Evolutionary conservation across 2,797 vertebrate species (phyloP).

Genomic region (Xenentodon cancila): DNA sequence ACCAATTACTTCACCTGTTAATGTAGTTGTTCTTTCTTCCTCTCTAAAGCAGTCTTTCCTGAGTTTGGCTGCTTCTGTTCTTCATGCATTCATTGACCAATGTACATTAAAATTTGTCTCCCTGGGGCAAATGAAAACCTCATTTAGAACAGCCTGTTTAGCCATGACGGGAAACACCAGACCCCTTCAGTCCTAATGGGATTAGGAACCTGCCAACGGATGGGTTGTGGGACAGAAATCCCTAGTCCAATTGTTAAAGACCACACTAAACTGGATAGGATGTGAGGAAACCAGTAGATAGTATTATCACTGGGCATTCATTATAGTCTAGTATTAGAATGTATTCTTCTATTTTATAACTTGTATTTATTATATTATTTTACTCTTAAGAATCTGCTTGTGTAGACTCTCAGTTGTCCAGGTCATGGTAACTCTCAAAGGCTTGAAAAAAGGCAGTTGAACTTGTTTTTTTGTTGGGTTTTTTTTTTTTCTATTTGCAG

Average conservation of each 20-base stretch:
- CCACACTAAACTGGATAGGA: slow-evolving; percentile 46
- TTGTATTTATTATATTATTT: no score
- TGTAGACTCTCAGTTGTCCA: no score
- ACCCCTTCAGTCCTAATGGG: slow-evolving; percentile 78
- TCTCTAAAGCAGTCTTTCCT: slow-evolving; percentile 27
- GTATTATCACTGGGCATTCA: slow-evolving; percentile 12
- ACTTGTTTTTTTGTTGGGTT: no score
- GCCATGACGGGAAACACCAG: slow-evolving; percentile 84
- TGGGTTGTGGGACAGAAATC: slow-evolving; percentile 81
- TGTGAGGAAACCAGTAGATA: slow-evolving; percentile 35
- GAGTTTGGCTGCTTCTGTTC: slow-evolving; percentile 52
- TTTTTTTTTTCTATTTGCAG: no score
- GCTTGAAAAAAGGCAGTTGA: no score
- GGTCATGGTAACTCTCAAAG: no score
- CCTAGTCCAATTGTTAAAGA: slow-evolving; percentile 74
- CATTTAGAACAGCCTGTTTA: slow-evolving; percentile 79
- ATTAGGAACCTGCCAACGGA: slow-evolving; percentile 83
- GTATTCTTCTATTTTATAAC: not conserved
- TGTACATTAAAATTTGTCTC: slow-evolving; percentile 82
- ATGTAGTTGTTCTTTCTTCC: slow-evolving; percentile 55
- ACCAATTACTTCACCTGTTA: slow-evolving; percentile 66
- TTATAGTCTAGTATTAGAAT: not conserved
- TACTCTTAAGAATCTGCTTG: no score
- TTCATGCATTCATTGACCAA: slow-evolving; percentile 74
- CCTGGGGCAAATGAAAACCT: slow-evolving; percentile 83